These are phyloP conservation scores for Dunckerocampus dactyliophorus DNA, from an alignment of 2,113 vertebrate species.

Conservation along the genomic window DNA sequence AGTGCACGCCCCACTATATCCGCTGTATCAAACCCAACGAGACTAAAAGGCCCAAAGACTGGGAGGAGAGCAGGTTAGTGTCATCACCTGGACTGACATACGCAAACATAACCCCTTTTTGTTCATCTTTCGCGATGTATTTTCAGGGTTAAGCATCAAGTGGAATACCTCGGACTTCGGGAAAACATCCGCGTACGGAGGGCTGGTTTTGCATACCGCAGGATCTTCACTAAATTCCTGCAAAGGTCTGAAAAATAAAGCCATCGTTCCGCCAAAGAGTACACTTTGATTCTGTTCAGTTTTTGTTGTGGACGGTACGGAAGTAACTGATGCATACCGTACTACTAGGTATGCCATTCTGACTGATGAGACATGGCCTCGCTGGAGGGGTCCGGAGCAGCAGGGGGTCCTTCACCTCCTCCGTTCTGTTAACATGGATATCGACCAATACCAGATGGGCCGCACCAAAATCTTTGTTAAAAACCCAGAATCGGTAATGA, in stretches of 20 bases:
- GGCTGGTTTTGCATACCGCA: conserved; percentile 89
- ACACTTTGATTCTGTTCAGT: not conserved
- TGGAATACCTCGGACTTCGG: conserved; percentile 90
- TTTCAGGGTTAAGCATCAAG: conserved; percentile 86
- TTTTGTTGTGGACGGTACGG: not conserved
- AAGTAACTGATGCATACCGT: not conserved
- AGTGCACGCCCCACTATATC: conserved; percentile 95
- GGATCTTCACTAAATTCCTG: conserved; percentile 88
- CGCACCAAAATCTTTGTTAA: conserved; percentile 89
- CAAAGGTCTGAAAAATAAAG: conserved; percentile 73
- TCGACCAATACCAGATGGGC: conserved; percentile 96
- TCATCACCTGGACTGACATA: not conserved
- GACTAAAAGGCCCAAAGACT: conserved; percentile 90
- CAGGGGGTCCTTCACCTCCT: conserved; percentile 91
- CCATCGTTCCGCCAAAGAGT: not conserved
- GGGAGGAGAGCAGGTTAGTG: conserved; percentile 92
- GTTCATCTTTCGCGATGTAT: not conserved
- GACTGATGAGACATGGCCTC: conserved; percentile 86
- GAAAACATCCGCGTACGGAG: conserved; percentile 93
- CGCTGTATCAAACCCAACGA: conserved; percentile 98
- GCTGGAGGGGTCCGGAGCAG: conserved; percentile 82
- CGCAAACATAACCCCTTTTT: not conserved
- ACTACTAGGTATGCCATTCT: conserved; percentile 87
- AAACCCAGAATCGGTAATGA: conserved; percentile 90
- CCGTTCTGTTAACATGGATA: conserved; percentile 90